Evolutionary conservation across 2,113 vertebrate species (phyloP).

Genomic region (Anseranas semipalmata): DNA sequence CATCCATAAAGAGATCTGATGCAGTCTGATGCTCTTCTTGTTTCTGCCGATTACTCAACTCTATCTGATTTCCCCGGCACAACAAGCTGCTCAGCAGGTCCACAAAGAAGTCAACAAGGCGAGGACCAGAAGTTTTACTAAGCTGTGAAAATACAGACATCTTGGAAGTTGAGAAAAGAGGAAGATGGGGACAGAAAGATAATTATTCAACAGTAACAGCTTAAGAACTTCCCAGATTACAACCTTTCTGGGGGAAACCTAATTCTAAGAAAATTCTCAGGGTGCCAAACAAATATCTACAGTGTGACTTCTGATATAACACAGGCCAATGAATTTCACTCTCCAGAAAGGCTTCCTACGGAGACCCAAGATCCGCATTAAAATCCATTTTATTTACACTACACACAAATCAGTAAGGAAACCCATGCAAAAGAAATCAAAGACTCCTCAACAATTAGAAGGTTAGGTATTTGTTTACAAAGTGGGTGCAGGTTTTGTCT

Average conservation of each 20-base stretch:
- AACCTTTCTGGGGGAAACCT: not conserved
- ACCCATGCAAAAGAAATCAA: not conserved
- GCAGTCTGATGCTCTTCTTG: slow-evolving; percentile 33
- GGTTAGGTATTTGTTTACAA: not conserved
- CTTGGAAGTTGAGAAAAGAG: not conserved
- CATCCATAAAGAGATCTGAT: slow-evolving; percentile 80
- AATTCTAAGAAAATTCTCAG: not conserved
- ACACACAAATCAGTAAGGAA: not conserved
- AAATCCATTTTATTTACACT: not conserved
- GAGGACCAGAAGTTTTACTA: slow-evolving; percentile 69
- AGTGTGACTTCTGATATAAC: not conserved
- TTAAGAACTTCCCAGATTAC: not conserved
- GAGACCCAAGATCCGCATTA: not conserved
- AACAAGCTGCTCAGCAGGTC: slow-evolving; percentile 79
- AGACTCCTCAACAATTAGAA: not conserved
- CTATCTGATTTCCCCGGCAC: slow-evolving; percentile 58
- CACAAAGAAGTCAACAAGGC: slow-evolving; percentile 74
- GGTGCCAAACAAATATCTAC: not conserved
- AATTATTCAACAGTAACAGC: not conserved
- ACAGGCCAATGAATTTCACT: not conserved
- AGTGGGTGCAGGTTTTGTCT: not conserved
- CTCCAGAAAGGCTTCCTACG: not conserved
- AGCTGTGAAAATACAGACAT: slow-evolving; percentile 69
- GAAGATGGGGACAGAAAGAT: not conserved
- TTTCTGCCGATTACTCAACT: slow-evolving; percentile 20